Conservation (phyloP, 2,888 invertebrate genomes). For the Trissolcus japonicus region DNA sequence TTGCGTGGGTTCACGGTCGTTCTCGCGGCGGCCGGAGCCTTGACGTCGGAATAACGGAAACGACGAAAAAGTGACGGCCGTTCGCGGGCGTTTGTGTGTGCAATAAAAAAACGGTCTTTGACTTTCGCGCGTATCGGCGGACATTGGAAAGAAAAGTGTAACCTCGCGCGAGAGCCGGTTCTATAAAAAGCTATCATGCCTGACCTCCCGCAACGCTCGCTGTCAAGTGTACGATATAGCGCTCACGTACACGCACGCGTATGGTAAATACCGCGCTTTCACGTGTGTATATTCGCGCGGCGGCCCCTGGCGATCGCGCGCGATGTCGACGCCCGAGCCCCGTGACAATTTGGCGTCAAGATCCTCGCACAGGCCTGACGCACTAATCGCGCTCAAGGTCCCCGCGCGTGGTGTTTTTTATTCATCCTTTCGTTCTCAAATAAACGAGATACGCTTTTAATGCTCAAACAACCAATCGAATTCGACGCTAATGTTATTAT, state of each 20-base stretch:
- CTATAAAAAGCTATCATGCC: conserved; percentile 72
- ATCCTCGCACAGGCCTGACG: conserved; percentile 40
- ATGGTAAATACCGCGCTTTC: conserved; percentile 36
- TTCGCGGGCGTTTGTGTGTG: conserved; percentile 13
- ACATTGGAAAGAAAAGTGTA: conserved; percentile 55
- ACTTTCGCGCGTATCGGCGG: conserved; percentile 26
- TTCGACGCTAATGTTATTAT: not conserved
- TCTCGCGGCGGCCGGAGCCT: conserved; percentile 10
- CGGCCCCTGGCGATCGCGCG: conserved; percentile 38
- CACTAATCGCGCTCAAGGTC: conserved; percentile 54
- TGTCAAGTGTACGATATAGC: conserved; percentile 63
- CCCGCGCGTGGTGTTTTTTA: not conserved
- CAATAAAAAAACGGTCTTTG: conserved; percentile 19
- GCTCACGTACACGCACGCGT: conserved; percentile 29
- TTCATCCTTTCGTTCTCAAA: not conserved
- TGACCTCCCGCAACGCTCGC: conserved; percentile 71
- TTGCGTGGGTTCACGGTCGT: conserved; percentile 24
- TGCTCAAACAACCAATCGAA: conserved; percentile 6
- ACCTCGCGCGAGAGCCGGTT: conserved; percentile 61
- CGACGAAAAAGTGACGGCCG: conserved; percentile 35
- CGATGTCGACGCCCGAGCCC: conserved; percentile 48
- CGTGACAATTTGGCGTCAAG: conserved; percentile 54
- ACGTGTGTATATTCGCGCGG: conserved; percentile 25
- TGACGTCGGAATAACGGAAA: conserved; percentile 34
- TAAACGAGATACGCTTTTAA: not conserved